phyloP scores from a whole-genome alignment of 2,113 vertebrate species.

The Brachyhypopomus gauderio region DNA sequence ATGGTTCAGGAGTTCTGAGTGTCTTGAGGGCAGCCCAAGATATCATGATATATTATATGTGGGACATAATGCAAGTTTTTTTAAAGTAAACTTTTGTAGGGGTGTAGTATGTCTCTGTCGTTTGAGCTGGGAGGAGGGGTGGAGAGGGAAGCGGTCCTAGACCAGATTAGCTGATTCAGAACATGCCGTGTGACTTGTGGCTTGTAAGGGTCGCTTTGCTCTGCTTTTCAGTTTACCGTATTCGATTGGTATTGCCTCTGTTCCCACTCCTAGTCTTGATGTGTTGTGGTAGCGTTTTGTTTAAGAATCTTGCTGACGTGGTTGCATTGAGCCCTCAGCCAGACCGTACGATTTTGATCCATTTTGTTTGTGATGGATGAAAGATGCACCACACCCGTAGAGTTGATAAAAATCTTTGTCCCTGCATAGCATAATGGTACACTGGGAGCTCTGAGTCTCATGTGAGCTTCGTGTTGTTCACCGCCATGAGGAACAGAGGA shows the following conservation, averaged over 20 bases:
- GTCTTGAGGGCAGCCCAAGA: too few species aligned
- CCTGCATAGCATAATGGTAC: background rate
- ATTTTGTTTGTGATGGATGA: background rate
- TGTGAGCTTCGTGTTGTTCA: background rate
- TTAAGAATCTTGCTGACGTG: background rate
- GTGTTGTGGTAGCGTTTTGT: background rate
- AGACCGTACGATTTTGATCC: background rate
- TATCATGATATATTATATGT: too few species aligned
- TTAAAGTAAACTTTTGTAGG: too few species aligned
- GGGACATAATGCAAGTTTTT: too few species aligned
- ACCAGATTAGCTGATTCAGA: background rate
- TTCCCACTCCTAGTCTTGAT: background rate
- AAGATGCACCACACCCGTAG: background rate
- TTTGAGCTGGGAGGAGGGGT: too few species aligned
- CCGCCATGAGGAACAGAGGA: background rate
- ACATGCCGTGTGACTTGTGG: conserved; percentile 18
- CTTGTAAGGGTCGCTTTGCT: conserved; percentile 23
- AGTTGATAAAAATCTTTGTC: background rate
- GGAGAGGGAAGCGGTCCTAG: too few species aligned
- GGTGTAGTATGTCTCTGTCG: too few species aligned
- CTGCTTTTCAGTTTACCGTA: background rate
- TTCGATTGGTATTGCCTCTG: conserved; percentile 11
- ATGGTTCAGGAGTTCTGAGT: too few species aligned
- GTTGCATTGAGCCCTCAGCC: background rate
- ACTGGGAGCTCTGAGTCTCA: background rate